phyloP scores from a whole-genome alignment of 2,113 vertebrate genomes.

The Damaliscus lunatus region DNA sequence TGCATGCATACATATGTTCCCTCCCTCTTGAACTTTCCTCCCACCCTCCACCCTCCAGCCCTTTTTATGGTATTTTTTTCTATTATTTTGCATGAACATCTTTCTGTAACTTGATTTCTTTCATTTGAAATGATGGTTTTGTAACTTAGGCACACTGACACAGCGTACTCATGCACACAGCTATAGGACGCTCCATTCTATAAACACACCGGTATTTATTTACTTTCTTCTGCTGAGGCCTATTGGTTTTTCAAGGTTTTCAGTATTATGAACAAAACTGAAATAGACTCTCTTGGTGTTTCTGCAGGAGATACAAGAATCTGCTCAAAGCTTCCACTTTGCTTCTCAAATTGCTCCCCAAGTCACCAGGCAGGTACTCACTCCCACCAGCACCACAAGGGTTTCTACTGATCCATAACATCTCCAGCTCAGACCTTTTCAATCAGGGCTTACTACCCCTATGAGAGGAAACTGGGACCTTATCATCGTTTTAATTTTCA shows the following conservation, averaged over 20 bases:
- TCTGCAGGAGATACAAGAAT: not conserved
- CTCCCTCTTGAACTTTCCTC: not conserved
- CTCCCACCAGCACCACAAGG: not conserved
- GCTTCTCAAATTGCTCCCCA: not conserved
- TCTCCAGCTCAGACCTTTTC: not conserved
- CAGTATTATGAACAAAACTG: not conserved
- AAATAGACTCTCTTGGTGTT: not conserved
- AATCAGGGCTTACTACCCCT: no score
- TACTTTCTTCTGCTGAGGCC: not conserved
- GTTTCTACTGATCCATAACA: fast-evolving
- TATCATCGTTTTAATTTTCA: fast-evolving
- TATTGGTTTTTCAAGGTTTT: not conserved
- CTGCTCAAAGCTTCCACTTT: not conserved
- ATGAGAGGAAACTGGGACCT: not conserved
- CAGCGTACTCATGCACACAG: fast-evolving
- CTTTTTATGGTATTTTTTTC: fast-evolving
- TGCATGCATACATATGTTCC: not conserved
- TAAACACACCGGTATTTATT: not conserved
- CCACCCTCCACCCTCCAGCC: not conserved
- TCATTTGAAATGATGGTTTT: not conserved
- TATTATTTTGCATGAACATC: not conserved
- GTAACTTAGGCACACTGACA: fast-evolving
- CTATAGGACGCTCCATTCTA: fast-evolving
- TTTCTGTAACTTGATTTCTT: no score
- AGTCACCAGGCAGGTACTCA: fast-evolving